Conservation (phyloP, 2,113 vertebrate genomes). For the Lipophrys pholis region DNA sequence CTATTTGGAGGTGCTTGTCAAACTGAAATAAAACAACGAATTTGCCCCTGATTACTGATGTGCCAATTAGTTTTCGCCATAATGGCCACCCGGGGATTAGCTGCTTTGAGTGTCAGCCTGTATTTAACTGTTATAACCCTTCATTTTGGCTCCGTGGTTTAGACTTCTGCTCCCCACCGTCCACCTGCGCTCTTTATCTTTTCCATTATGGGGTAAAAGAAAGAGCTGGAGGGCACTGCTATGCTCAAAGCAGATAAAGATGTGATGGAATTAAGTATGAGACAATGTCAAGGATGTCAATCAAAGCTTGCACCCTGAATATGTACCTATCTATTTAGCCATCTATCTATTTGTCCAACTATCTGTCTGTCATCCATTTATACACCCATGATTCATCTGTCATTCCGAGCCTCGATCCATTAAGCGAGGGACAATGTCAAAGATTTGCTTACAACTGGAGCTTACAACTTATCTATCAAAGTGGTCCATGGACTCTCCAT, state of each 20-base stretch:
- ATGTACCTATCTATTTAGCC: neutral
- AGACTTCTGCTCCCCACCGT: constrained; percentile 45
- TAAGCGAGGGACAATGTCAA: too few relatives aligned
- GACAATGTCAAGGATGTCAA: constrained; percentile 38
- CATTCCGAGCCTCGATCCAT: neutral
- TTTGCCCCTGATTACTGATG: constrained; percentile 61
- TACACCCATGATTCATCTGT: neutral
- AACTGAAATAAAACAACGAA: constrained; percentile 44
- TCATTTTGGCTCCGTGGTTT: constrained; percentile 57
- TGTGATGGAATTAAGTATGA: constrained; percentile 24
- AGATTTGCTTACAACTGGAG: too few relatives aligned
- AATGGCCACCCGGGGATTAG: constrained; percentile 68
- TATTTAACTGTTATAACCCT: constrained; percentile 71
- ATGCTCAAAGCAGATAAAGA: constrained; percentile 36
- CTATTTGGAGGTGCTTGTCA: constrained; percentile 46
- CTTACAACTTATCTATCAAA: too few relatives aligned
- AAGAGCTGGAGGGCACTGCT: constrained; percentile 36
- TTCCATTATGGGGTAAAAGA: constrained; percentile 52
- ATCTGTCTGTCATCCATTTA: constrained; percentile 15
- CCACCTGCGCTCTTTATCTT: constrained; percentile 51
- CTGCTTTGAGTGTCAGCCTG: constrained; percentile 56
- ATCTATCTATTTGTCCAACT: constrained; percentile 20
- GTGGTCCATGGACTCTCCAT: too few relatives aligned
- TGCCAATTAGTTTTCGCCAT: constrained; percentile 52
- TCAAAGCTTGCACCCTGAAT: neutral